Percentiles rank a stretch among this genome's conserved stretches.
Conservation (phyloP, 2,888 invertebrate species). For the Agrochola lota region DNA sequence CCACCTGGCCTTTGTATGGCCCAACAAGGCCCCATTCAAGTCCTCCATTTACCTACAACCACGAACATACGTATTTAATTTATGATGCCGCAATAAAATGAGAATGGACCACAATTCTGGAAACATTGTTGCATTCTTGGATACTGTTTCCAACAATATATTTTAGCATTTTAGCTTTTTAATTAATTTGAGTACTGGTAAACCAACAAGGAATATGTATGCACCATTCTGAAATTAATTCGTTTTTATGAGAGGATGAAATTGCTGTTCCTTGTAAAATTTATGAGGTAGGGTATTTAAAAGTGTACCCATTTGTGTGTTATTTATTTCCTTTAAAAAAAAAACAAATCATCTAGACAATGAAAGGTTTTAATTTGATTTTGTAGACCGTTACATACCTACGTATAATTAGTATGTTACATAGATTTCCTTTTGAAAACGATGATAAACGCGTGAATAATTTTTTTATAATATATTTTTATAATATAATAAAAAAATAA, state of each 20-base stretch:
- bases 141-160: conserved; percentile 1
- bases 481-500: too few relatives aligned
- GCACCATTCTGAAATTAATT: conserved; percentile 46
- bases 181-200: conserved; percentile 44
- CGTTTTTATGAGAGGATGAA: conserved; percentile 43
- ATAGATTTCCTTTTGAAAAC: background rate
- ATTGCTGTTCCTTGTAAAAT: conserved; percentile 39
- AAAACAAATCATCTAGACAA: background rate
- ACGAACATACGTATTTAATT: conserved; percentile 25
- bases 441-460: background rate
- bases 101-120: conserved; percentile 28
- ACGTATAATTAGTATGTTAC: background rate
- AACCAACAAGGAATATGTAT: conserved; percentile 1
- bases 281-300: conserved; percentile 35
- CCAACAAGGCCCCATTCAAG: conserved; percentile 44
- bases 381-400: background rate
- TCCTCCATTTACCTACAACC: background rate
- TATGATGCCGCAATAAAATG: conserved; percentile 45
- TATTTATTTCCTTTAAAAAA: background rate
- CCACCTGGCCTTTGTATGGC: conserved; percentile 54
- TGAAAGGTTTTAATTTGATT: too few relatives aligned
- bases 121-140: conserved; percentile 30
- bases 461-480: too few relatives aligned
- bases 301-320: conserved; percentile 12
- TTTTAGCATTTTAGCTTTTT: conserved; percentile 33